Percentiles rank a stretch among this genome's conserved stretches.
These are phyloP conservation scores for Paraescarpia echinospica DNA, from an alignment of 1,140 invertebrate species.

Conservation along the genomic window DNA sequence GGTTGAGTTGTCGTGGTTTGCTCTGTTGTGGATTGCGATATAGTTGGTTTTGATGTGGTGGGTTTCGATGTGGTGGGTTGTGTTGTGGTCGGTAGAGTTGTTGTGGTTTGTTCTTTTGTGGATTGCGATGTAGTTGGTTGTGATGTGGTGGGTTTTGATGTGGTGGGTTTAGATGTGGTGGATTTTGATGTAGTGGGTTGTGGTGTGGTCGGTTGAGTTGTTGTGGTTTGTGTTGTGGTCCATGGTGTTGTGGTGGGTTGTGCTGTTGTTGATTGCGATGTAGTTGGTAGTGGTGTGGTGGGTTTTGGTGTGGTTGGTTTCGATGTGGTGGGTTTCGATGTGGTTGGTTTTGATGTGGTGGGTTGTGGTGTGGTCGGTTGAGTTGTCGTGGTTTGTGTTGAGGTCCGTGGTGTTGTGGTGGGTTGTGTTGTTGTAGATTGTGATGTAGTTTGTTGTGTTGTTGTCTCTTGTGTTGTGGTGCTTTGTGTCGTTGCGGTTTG, in stretches of 20 bases:
- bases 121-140: background rate
- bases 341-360: background rate
- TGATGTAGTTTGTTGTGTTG: background rate
- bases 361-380: background rate
- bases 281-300: background rate
- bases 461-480: too few species aligned
- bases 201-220: background rate
- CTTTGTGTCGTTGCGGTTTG: background rate
- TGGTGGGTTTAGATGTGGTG: background rate
- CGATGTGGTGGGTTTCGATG: background rate
- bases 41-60: background rate
- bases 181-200: background rate
- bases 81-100: background rate
- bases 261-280: background rate
- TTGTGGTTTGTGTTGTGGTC: background rate
- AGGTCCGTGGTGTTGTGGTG: background rate
- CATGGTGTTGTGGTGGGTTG: too few species aligned
- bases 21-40: background rate
- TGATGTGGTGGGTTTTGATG: background rate
- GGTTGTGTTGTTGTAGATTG: background rate
- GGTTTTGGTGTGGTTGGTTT: background rate
- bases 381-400: background rate
- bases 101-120: too few species aligned
- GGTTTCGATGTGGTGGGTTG: background rate
- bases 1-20: too few species aligned